Percentiles rank a stretch among this genome's conserved stretches.
Conservation (phyloP, 2,797 vertebrate genomes). For the Sparidentex hasta region DNA sequence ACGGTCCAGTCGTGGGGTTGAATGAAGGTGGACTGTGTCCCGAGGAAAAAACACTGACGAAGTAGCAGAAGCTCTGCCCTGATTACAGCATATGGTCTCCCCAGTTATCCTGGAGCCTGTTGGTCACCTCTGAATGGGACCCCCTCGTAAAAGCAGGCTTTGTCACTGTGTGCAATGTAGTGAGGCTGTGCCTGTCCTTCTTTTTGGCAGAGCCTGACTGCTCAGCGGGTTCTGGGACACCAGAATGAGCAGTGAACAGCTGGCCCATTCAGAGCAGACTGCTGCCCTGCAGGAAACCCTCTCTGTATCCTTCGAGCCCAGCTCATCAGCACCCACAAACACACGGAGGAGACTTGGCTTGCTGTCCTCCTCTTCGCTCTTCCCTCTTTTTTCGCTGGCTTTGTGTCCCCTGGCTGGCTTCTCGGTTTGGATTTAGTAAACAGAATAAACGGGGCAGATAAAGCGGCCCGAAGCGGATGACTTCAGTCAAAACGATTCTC, state of each 20-base stretch:
- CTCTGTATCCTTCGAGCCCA: constrained; percentile 63
- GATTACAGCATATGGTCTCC: constrained; percentile 72
- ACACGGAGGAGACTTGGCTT: constrained; percentile 64
- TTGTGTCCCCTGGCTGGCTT: constrained; percentile 75
- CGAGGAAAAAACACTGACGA: constrained; percentile 43
- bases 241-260: constrained; percentile 76
- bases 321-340: constrained; percentile 71
- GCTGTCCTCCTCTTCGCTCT: constrained; percentile 36
- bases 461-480: constrained; percentile 44
- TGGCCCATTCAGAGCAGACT: constrained; percentile 81
- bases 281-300: constrained; percentile 76
- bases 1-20: constrained; percentile 41
- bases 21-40: constrained; percentile 60
- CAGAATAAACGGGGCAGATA: constrained; percentile 40
- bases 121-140: constrained; percentile 72
- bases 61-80: constrained; percentile 53
- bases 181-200: constrained; percentile 49
- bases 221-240: constrained; percentile 64
- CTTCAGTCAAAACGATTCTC: constrained; percentile 39
- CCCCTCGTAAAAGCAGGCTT: constrained; percentile 61
- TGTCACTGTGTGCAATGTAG: constrained; percentile 55
- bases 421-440: constrained; percentile 55
- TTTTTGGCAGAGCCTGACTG: constrained; percentile 62
- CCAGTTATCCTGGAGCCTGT: constrained; percentile 64
- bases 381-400: constrained; percentile 38